These are phyloP conservation scores for Hirtodrosophila confusa DNA, from an alignment of 2,888 invertebrate genomes.

Conservation along the genomic window DNA sequence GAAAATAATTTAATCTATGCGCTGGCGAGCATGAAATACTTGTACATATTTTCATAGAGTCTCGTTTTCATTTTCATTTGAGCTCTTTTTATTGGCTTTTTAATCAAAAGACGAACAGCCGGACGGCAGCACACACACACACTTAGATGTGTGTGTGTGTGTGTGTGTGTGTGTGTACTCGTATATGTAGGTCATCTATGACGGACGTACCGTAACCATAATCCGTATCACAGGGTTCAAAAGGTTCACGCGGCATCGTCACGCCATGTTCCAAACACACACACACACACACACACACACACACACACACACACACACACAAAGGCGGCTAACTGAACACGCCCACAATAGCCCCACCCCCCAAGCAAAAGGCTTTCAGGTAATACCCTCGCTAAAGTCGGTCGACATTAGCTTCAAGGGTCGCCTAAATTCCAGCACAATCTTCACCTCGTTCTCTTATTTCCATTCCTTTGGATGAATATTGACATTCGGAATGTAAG, in stretches of 20 bases:
- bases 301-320: conserved; percentile 8
- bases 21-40: conserved; percentile 23
- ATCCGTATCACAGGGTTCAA: conserved; percentile 56
- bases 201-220: conserved; percentile 60
- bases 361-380: conserved; percentile 8
- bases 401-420: too few species aligned
- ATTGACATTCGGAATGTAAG: too few species aligned
- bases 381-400: not conserved
- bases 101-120: conserved; percentile 61
- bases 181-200: conserved; percentile 66
- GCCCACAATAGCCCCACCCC: conserved; percentile 32
- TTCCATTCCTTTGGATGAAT: too few species aligned
- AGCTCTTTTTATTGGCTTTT: conserved; percentile 55
- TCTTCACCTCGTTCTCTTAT: too few species aligned
- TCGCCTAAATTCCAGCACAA: too few species aligned
- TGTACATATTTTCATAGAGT: conserved; percentile 36
- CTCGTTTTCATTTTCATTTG: conserved; percentile 25
- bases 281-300: conserved; percentile 15
- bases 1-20: conserved; percentile 69
- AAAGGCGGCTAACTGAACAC: conserved; percentile 13
- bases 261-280: conserved; percentile 42
- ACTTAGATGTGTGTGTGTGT: conserved; percentile 7
- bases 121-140: conserved; percentile 14
- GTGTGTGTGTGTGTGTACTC: conserved; percentile 11
- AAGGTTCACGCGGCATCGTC: conserved; percentile 59